These are phyloP conservation scores for Coendou prehensilis DNA, from an alignment of 2,797 vertebrate genomes.

Conservation along the genomic window DNA sequence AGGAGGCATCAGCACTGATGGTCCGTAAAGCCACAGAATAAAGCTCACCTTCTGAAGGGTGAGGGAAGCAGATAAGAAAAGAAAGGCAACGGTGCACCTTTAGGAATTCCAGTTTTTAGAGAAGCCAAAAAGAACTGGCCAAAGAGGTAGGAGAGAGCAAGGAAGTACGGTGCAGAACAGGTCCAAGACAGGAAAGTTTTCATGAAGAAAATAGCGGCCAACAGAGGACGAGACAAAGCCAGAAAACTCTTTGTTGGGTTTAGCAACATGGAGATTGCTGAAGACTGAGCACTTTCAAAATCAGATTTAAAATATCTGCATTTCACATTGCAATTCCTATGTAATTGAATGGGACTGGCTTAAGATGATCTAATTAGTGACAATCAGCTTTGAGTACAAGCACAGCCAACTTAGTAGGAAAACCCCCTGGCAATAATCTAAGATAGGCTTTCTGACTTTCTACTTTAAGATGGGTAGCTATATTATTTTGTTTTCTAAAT, in stretches of 20 bases:
- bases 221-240: background rate
- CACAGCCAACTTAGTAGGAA: background rate
- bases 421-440: background rate
- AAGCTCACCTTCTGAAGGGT: background rate
- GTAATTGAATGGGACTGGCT: conserved; percentile 39
- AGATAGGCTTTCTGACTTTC: conserved; percentile 33
- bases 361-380: conserved; percentile 17
- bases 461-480: conserved; percentile 4
- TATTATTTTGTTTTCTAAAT: conserved; percentile 57
- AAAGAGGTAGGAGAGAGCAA: background rate
- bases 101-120: background rate
- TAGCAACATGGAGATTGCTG: background rate
- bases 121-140: background rate
- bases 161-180: background rate
- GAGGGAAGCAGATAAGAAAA: background rate
- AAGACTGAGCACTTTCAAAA: conserved; percentile 15
- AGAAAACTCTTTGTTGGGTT: background rate
- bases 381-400: conserved; percentile 24
- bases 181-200: background rate
- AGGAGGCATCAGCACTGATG: background rate
- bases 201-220: background rate
- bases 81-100: background rate
- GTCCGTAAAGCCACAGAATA: background rate
- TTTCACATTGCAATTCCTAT: background rate
- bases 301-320: background rate